Conservation (phyloP, 2,888 invertebrate genomes). For the Thera britannica region DNA sequence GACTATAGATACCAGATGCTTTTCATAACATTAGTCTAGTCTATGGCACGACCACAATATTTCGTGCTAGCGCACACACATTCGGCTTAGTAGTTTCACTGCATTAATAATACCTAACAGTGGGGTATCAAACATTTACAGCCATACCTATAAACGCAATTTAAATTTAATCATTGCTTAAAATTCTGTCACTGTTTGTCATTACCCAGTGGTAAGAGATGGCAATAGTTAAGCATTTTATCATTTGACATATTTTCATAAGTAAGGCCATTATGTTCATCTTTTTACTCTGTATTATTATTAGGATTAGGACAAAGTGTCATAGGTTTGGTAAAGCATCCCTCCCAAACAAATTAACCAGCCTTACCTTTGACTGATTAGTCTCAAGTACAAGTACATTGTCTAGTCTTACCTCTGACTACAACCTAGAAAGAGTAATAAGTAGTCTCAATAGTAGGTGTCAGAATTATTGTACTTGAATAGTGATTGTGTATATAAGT, state of each 20-base stretch:
- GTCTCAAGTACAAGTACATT: neutral
- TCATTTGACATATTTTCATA: too few species aligned
- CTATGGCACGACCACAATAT: conserved; percentile 50
- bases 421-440: neutral
- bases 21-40: conserved; percentile 45
- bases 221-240: too few species aligned
- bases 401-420: conserved; percentile 1
- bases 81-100: conserved; percentile 46
- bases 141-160: neutral
- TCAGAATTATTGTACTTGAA: neutral
- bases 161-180: too few species aligned
- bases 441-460: too few species aligned
- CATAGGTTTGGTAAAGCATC: neutral
- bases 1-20: conserved; percentile 66
- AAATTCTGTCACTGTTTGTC: too few species aligned
- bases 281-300: too few species aligned
- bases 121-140: conserved; percentile 8
- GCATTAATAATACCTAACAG: neutral
- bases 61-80: conserved; percentile 70
- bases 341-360: neutral
- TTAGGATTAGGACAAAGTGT: too few species aligned
- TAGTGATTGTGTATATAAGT: conserved; percentile 36
- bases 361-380: neutral
- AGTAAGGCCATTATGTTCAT: too few species aligned
- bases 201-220: too few species aligned